Conservation (phyloP, 2,113 vertebrate species). For the Parus major region DNA sequence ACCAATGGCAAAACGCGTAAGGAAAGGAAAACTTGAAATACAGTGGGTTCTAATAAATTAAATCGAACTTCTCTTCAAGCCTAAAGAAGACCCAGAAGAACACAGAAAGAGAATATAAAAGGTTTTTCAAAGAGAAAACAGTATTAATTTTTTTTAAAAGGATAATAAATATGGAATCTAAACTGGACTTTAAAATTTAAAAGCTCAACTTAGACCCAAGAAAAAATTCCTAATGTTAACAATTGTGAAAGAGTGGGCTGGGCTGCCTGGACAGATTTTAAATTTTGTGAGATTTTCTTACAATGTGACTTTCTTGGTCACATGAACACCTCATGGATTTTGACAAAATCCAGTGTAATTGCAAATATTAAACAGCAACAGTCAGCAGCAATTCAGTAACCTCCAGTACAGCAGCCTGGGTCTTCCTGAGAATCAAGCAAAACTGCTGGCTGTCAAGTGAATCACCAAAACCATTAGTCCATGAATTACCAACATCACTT, state of each 20-base stretch:
- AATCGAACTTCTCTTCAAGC: not conserved
- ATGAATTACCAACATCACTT: not conserved
- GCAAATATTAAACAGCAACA: not conserved
- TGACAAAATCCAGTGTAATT: not conserved
- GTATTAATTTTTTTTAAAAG: not conserved
- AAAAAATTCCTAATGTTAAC: not conserved
- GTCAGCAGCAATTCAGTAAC: not conserved
- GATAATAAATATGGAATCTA: not conserved
- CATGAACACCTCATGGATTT: not conserved
- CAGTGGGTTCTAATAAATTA: not conserved
- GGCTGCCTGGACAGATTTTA: not conserved
- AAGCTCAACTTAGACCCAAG: not conserved
- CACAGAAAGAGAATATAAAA: not conserved
- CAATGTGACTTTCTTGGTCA: not conserved
- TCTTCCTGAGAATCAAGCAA: not conserved
- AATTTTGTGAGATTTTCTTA: not conserved
- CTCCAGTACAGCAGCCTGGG: not conserved
- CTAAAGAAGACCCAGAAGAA: not conserved
- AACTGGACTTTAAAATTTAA: not conserved
- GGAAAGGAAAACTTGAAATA: not conserved
- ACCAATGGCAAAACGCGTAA: not conserved
- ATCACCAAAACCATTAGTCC: not conserved
- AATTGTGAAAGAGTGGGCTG: not conserved
- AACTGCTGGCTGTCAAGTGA: not conserved
- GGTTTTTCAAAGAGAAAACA: not conserved